A percentile compares a stretch with the other conserved stretches of the same genome.
Conservation (phyloP, 2,113 vertebrate species). For the Corythaeola cristata region DNA sequence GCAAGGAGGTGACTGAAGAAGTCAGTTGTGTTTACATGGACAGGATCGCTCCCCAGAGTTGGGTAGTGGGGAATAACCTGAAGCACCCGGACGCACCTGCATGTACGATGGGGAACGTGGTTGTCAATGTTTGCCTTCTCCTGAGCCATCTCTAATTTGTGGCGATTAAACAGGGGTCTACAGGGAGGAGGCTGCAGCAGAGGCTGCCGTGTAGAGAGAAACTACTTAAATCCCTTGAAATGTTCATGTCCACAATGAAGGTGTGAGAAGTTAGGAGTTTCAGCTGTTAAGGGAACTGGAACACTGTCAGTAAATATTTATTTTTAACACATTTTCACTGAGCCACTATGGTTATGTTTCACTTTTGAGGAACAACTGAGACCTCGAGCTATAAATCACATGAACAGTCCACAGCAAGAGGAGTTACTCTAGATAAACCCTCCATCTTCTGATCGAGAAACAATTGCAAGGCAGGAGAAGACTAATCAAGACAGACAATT, state of each 20-base stretch:
- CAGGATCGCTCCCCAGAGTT: not conserved
- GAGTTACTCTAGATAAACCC: not conserved
- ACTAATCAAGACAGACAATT: fast-evolving
- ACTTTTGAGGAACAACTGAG: not conserved
- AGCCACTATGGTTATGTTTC: not conserved
- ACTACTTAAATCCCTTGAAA: not conserved
- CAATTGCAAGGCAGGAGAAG: not conserved
- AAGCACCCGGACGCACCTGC: fast-evolving
- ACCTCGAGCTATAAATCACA: not conserved
- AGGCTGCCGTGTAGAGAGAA: not conserved
- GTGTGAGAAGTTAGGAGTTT: not conserved
- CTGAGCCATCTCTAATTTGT: not conserved
- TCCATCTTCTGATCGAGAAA: not conserved
- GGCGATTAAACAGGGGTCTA: not conserved
- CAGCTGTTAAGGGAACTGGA: not conserved
- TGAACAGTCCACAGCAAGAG: not conserved
- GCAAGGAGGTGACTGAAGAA: not conserved
- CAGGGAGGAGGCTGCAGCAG: not conserved
- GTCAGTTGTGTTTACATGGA: not conserved
- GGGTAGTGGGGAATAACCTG: not conserved
- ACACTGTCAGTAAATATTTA: not conserved
- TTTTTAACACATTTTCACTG: not conserved
- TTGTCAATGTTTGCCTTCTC: not conserved
- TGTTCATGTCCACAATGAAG: fast-evolving
- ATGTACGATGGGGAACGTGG: fast-evolving